Conservation (phyloP, 2,888 invertebrate species). For the Emmelina monodactyla region DNA sequence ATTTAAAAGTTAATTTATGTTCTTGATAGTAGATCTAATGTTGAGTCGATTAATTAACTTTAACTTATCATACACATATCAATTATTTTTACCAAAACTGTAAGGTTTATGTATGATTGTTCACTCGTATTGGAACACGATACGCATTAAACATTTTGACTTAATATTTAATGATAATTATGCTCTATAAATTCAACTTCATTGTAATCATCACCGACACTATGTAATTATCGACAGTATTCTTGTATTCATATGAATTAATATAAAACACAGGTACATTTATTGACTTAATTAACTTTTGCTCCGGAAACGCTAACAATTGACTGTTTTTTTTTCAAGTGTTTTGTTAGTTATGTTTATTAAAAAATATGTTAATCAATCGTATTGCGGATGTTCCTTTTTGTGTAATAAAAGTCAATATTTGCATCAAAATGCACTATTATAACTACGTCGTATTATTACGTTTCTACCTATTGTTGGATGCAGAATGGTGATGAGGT, state of each 20-base stretch:
- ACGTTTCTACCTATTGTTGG: too few relatives aligned
- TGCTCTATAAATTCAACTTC: conserved; percentile 14
- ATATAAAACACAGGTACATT: conserved; percentile 23
- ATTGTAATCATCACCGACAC: conserved; percentile 28
- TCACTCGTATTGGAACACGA: too few relatives aligned
- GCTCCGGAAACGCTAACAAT: conserved; percentile 55
- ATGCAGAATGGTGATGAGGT: too few relatives aligned
- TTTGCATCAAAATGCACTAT: conserved; percentile 54
- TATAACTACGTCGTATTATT: neutral
- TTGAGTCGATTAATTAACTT: too few relatives aligned
- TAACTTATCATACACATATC: too few relatives aligned
- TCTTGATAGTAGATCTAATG: too few relatives aligned
- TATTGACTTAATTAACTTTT: conserved; percentile 52
- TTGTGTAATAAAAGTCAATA: conserved; percentile 54
- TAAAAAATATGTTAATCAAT: conserved; percentile 66
- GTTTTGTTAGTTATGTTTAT: conserved; percentile 46
- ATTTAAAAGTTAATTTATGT: too few relatives aligned
- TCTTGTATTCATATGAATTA: neutral
- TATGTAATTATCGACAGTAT: conserved; percentile 34
- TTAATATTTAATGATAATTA: too few relatives aligned
- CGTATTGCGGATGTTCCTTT: conserved; percentile 52
- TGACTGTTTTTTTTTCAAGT: conserved; percentile 41
- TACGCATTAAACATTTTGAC: too few relatives aligned
- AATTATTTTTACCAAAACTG: too few relatives aligned
- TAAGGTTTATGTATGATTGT: too few relatives aligned